Base-by-base conservation (phyloP, 2,888 invertebrate species). In the Gortyna flavago region DNA sequence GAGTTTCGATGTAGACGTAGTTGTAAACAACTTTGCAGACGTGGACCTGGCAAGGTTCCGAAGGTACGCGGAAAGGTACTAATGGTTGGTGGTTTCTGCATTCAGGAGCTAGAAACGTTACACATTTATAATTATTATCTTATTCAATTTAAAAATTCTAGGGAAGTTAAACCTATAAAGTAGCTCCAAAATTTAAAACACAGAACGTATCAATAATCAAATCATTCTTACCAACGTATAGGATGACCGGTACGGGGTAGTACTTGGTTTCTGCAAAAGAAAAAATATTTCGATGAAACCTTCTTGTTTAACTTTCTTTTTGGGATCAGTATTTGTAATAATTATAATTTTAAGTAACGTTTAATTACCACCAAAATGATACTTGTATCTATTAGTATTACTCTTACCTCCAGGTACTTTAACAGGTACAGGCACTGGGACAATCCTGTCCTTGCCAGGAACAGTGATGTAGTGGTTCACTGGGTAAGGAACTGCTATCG, bases 1-100 rank as follows among this genome's bases (percentile, higher is more conserved):
- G 77, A 7, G 91, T 82, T 65, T 95, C 93, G 7, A 94, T 75
- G 88, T 94, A 96, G 13, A 95, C 95, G 86, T 93, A 95, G 89
- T 96, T 94, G 89, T 93, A 96, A 81, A 90, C 89, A 76, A 96
- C 81, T 77, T 90, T 95, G 92, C 96, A 96, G 8, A 93, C 81
- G 82, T 92, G 86, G n/a, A 93, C 68, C 6, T 82, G 82, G 88
- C 96, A 96, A 0, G 71, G 38, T 29, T 93, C 89, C 18, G 89
- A 91, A 13, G 94, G 92, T 0, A 91, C 18, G 0, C 72, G 77
- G 93, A 95, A 96, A 2, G 94, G 93, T 72, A 88, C 84, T 62
- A 93, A 77, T 2, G 93, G 95, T 11, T 73, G 71, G 1, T 89
- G 89, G 18, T 85, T 79, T 87, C 93, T 91, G 88, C 96, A 96